Evolutionary conservation across 2,888 invertebrate genomes (phyloP).

Genomic region (Spialia ferax): DNA sequence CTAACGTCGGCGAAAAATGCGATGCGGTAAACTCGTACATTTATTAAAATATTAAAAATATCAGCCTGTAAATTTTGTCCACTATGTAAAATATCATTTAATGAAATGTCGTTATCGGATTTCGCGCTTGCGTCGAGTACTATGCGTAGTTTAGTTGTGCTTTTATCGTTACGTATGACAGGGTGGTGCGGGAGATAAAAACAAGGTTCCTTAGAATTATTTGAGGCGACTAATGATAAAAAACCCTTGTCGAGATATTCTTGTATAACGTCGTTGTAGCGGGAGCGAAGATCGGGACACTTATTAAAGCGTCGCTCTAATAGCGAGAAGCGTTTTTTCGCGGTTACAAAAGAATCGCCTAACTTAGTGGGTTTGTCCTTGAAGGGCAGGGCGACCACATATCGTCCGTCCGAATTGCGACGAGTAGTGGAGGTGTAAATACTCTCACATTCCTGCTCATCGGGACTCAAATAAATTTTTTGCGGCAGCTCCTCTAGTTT

Average conservation of each 20-base stretch:
- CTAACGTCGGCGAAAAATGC: constrained; percentile 34
- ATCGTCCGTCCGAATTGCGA: background rate
- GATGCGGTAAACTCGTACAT: constrained; percentile 15
- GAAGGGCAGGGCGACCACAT: background rate
- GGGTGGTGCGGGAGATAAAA: constrained; percentile 41
- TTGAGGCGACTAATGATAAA: background rate
- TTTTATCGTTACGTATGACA: constrained; percentile 37
- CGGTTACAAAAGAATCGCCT: constrained; percentile 12
- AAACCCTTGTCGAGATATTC: background rate
- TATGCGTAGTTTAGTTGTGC: constrained; percentile 30
- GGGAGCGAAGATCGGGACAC: constrained; percentile 6
- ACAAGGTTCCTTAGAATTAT: constrained; percentile 12
- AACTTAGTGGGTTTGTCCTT: constrained; percentile 11
- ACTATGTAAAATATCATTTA: constrained; percentile 38
- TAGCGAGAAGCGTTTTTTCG: constrained; percentile 14
- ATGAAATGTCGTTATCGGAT: constrained; percentile 37
- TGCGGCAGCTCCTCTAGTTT: background rate
- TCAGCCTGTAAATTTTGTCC: constrained; percentile 34
- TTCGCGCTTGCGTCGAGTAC: constrained; percentile 38
- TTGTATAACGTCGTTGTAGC: background rate
- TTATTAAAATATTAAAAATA: constrained; percentile 33
- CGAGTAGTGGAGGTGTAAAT: background rate
- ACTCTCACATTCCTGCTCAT: constrained; percentile 1
- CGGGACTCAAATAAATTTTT: background rate
- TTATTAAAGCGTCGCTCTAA: constrained; percentile 15